Base-by-base conservation (phyloP, 2,797 vertebrate genomes). In the Oreortyx pictus region DNA sequence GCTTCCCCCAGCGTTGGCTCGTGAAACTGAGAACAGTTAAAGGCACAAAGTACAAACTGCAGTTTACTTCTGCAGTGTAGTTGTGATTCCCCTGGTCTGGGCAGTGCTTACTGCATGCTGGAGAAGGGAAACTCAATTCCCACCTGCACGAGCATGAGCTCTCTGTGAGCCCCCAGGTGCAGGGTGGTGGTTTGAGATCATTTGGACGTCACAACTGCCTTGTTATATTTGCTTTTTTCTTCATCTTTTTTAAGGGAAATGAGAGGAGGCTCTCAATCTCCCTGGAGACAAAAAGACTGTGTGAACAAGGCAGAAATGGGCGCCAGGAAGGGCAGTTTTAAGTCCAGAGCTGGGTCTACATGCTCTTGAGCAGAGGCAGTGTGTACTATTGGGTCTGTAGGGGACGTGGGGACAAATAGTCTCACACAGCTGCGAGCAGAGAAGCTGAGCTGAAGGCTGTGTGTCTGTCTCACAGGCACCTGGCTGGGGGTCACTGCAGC, bases 101-200 rank as follows among this genome's bases (percentile, higher is more conserved):
- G 23, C 71, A 12, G 15, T 22, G 43, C 88, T 79, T 39, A 29
- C 27, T 62, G 82, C 47, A 46, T 83, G 35, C 76, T 35, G 60
- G 46, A 83, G 61, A 54, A 41, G 31, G 62, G 70, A 60, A 79
- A 64, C 1, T 22, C 41, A 72, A 20, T 72, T 85, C 57, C 68
- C 61, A n/a, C 52, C 27, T 82, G 52, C 35, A 12, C 0, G 29
- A 91, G n/a, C 54, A 64, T 0, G 1, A 71, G 52, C 43, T 73
- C 17, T 33, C 25, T 4, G 1, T n/a, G 68, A 85, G 65, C 70
- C 68, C 22, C 37, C 9, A 1, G 2, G 3, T 1, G 1, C 57
- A 6, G 44, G 31, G 24, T 57, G 72, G 49, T 1, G 2, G 23
- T 20, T n/a, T 44, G 71, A 68, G 41, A 70, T 65, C 37, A 3